Evolutionary conservation across 2,113 vertebrate species (phyloP), one percentile per base, ranked within the genome.

Genomic region (Elgaria multicarinata): DNA sequence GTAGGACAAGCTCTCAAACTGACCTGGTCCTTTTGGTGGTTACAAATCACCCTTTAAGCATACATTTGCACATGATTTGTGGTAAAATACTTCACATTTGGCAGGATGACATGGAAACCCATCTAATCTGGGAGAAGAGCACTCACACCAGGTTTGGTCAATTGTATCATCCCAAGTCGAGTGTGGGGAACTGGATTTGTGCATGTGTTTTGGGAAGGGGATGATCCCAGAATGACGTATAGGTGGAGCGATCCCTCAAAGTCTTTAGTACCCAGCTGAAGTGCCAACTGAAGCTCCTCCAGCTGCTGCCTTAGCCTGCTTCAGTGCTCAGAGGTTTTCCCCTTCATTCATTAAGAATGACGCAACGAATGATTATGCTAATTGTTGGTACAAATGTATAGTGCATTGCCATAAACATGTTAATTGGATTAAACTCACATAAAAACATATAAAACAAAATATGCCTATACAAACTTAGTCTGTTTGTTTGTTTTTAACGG

Each of bases 391-490:
- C 39, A 74, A 64, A 39, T 71, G 84, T 26, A 46, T 53, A 62
- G 42, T 89, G 2, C 0, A 36, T 85, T 91, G 87, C 75, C 74
- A 50, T 91, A 62, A 67, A 80, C 67, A 6, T 1, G 0, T 87
- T 0, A 50, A 83, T 7, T 1, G 46, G 46, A 2, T 0, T 67
- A 18, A 82, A 6, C 16, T 20, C 80, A 62, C 28, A 42, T 80
- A 83, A 88, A 78, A 91, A 44, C 76, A 28, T 67, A 28, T 67
- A 50, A 83, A 76, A 67, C 84, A 33, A 66, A 86, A 69, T 85
- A 16, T 6, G 9, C 64, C 1, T 82, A 26, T 83, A 5, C 88
- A 77, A 80, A 50, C 46, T 50, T 50, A 8, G 4, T 50, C 46
- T 50, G 3, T 28, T n/a, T 85, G n/a, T 83, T 89, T 88, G 62